Evolutionary conservation across 2,113 vertebrate species (phyloP), one percentile per base, ranked within the genome.

Genomic region (Stegastes partitus): DNA sequence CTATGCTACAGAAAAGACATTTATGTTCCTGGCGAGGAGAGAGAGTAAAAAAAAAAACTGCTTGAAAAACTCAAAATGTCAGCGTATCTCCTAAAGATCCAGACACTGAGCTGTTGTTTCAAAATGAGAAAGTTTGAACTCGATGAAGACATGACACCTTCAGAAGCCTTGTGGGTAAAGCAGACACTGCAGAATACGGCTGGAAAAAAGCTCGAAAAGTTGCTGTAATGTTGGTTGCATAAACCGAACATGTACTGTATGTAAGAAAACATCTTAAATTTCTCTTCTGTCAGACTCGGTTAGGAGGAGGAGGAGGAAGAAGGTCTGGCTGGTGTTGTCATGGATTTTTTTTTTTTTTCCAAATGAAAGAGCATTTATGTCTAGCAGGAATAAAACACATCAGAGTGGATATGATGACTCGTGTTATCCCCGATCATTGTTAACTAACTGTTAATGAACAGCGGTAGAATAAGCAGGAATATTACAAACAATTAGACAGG

Each of bases 401-500:
- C 47, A 87, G 34, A 90, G 73, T 71, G 77, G 68, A 86, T 78
- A 70, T 88, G 79, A 79, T 45, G 39, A 68, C 51, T 82, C 26
- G 51, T 25, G 55, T 34, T 76, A 68, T 81, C 66, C 76, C 56
- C 28, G 68, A 72, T 82, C 67, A 74, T 11, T 68, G 69, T 77
- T 85, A 77, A 89, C 83, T 88, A 85, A 83, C 51, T 58, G 59
- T 78, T 91, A 93, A 93, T 90, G 80, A 89, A 89, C 89, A 90
- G 81, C 68, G 78, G 76, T 47, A 51, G 86, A 76, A 77, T 87
- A 88, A 87, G 76, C 77, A 69, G 83, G 86, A 86, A 94, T 93
- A 94, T 94, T 93, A 90, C 89, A 93, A 77, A 95, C 94, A 93
- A 95, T 96, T 95, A 95, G 92, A 84, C 47, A 58, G 56, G 89